A percentile compares a stretch with the other conserved stretches of the same genome.
phyloP scores from a whole-genome alignment of 2,888 invertebrate species.

The Aricia artaxerxes region DNA sequence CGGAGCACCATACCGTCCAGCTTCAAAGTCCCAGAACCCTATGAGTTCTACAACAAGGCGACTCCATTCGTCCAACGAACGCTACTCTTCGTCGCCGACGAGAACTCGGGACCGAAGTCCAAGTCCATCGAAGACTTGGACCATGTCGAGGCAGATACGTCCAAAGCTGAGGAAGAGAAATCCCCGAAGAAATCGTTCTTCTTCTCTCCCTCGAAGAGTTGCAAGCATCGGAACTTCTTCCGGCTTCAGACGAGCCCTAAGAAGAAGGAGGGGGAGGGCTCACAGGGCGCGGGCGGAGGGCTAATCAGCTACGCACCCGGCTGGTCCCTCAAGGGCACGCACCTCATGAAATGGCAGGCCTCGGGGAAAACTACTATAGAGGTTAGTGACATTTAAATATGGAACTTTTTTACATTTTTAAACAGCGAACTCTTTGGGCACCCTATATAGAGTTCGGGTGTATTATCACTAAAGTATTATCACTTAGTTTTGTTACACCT shows the following conservation, averaged over 20 bases:
- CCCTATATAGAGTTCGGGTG: too few species aligned
- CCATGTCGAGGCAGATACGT: slow-evolving; percentile 56
- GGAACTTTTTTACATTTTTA: too few species aligned
- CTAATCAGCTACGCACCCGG: slow-evolving; percentile 83
- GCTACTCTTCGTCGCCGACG: slow-evolving; percentile 71
- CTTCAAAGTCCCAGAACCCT: slow-evolving; percentile 72
- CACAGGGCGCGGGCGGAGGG: slow-evolving; percentile 54
- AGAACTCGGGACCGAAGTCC: slow-evolving; percentile 68
- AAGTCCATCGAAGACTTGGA: slow-evolving; percentile 49
- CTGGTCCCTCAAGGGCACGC: slow-evolving; percentile 82
- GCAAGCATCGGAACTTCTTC: slow-evolving; percentile 76
- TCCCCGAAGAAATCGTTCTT: slow-evolving; percentile 78
- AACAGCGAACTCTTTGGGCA: too few species aligned
- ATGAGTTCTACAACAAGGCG: slow-evolving; percentile 76
- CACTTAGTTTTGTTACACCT: too few species aligned
- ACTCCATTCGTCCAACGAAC: slow-evolving; percentile 77
- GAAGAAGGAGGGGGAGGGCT: slow-evolving; percentile 60
- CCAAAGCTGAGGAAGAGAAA: slow-evolving; percentile 73
- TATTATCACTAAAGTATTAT: too few species aligned
- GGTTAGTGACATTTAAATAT: slow-evolving; percentile 54
- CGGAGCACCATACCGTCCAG: slow-evolving; percentile 73
- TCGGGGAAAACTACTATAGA: slow-evolving; percentile 81
- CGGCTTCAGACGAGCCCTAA: slow-evolving; percentile 77
- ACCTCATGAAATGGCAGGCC: slow-evolving; percentile 82
- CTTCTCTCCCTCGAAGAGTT: slow-evolving; percentile 77